Conservation (phyloP, 2,888 invertebrate genomes). For the Rutpela maculata region DNA sequence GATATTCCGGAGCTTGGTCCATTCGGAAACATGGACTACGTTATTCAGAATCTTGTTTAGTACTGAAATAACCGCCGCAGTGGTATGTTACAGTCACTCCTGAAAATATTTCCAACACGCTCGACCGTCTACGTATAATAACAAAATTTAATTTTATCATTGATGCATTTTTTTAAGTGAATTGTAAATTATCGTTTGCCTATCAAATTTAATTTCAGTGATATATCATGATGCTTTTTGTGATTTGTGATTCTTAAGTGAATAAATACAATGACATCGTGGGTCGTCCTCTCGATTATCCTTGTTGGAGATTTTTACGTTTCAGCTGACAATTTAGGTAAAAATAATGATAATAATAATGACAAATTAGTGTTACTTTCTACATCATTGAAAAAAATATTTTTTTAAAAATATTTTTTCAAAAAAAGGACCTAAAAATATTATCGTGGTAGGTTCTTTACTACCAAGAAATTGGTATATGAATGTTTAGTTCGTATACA, state of each 20-base stretch:
- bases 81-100: constrained; percentile 35
- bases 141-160: constrained; percentile 25
- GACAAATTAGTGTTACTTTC: no score
- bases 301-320: constrained; percentile 49
- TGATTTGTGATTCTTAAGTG: constrained; percentile 49
- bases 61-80: constrained; percentile 43
- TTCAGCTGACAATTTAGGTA: constrained; percentile 53
- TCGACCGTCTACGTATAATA: constrained; percentile 16
- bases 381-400: no score
- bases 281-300: constrained; percentile 45
- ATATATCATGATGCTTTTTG: constrained; percentile 42
- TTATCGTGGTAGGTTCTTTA: constrained; percentile 38
- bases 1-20: constrained; percentile 45
- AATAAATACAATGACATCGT: constrained; percentile 50
- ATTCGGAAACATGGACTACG: constrained; percentile 51
- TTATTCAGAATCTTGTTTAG: constrained; percentile 48
- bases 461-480: not conserved
- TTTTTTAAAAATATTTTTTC: no score
- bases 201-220: constrained; percentile 32
- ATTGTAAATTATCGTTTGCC: constrained; percentile 5
- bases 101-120: constrained; percentile 41
- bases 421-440: constrained; percentile 30
- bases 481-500: no score
- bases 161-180: constrained; percentile 17
- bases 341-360: not conserved